Conservation (phyloP, 2,888 invertebrate genomes). For the Melolontha melolontha region DNA sequence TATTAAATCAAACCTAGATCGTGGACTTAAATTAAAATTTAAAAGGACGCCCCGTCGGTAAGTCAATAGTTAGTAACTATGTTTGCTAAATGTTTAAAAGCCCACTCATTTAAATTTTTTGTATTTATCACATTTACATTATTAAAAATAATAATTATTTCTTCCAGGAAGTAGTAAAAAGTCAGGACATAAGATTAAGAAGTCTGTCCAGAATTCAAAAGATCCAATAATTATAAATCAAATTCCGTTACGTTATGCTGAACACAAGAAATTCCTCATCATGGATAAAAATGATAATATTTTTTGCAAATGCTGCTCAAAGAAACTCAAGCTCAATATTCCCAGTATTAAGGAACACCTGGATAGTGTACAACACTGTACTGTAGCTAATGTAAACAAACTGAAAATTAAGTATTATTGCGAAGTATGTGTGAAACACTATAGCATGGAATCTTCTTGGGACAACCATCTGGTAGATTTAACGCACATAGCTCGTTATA, state of each 20-base stretch:
- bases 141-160: neutral
- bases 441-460: slow-evolving; percentile 52
- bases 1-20: too few species aligned
- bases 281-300: slow-evolving; percentile 14
- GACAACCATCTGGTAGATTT: slow-evolving; percentile 51
- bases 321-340: slow-evolving; percentile 5
- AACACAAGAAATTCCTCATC: slow-evolving; percentile 22
- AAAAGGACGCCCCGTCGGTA: too few species aligned
- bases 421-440: slow-evolving; percentile 56
- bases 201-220: slow-evolving; percentile 38
- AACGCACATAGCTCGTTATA: slow-evolving; percentile 51
- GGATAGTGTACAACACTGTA: slow-evolving; percentile 33
- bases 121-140: too few species aligned
- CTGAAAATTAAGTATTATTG: slow-evolving; percentile 53
- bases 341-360: slow-evolving; percentile 36
- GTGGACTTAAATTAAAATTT: too few species aligned
- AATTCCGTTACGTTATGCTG: slow-evolving; percentile 38
- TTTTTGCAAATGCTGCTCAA: slow-evolving; percentile 38
- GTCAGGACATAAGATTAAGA: slow-evolving; percentile 22
- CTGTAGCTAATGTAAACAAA: neutral
- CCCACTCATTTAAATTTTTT: too few species aligned
- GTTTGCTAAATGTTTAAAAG: too few species aligned
- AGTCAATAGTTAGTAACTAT: too few species aligned
- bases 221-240: slow-evolving; percentile 33
- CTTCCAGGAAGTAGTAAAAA: slow-evolving; percentile 11